Base-by-base conservation (phyloP, 2,888 invertebrate genomes). In the Dusona sp. region DNA sequence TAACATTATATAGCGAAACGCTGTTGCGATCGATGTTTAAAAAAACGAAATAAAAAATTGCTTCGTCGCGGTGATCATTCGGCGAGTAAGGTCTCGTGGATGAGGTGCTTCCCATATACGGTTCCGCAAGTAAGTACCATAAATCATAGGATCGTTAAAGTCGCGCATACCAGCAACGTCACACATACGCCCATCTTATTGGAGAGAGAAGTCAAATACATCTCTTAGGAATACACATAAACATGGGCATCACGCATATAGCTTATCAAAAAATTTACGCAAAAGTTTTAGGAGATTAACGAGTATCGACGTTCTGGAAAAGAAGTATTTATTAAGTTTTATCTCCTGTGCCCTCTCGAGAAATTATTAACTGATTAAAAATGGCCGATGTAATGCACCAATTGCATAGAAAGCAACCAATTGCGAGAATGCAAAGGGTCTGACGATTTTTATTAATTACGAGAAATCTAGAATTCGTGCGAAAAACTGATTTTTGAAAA, bases 71-170 rank as follows among this genome's bases (percentile, higher is more conserved):
- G 45, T 70, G 29, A 70, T 79, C 79, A 72, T 81, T 77, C 77
- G 80, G 70, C 54, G 78, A 22, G 65, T 75, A 75, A 70, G 45
- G 72, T 75, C 65, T 65, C 45, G 57, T n/a, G 73, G 67, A 72
- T 77, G 70, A 72, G 81, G 67, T 72, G 79, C 68, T 78, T 78
- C 72, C 72, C 85, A 67, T 85, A 72, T 85, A 67, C 73, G 81
- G 78, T 61, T 19, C 67, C 45, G 54, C 80, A 19, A 57, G 54
- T 42, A 45, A 65, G 67, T 57, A 67, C 73, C 81, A 81, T 85
- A 85, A 85, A 85, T 85, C 85, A 85, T 85, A 57, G 65, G 78
- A 85, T 85, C 85, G 85, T 85, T 85, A 85, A 85, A 78, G 85
- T 81, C 81, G 75, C 85, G 48, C 81, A 70, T 45, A 73, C 84